Evolutionary conservation across 1,140 invertebrate species (phyloP).

Genomic region (Drosophila persimilis): DNA sequence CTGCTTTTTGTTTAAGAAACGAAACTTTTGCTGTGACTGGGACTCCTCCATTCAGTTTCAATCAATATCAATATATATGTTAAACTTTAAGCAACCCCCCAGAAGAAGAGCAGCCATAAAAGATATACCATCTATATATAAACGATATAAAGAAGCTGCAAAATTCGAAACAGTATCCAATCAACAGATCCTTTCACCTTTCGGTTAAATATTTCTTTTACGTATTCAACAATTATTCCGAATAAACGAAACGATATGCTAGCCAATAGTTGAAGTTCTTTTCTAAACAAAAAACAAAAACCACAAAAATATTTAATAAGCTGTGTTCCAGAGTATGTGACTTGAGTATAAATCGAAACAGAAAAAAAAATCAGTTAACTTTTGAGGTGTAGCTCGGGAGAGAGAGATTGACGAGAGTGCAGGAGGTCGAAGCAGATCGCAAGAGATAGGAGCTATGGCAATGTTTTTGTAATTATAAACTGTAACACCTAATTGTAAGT

Average conservation of each 20-base stretch:
- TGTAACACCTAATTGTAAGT: constrained; percentile 62
- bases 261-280: constrained; percentile 46
- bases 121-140: constrained; percentile 20
- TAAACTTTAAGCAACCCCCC: constrained; percentile 28
- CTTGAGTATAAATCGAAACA: constrained; percentile 39
- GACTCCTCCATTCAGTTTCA: constrained; percentile 34
- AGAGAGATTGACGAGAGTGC: constrained; percentile 8
- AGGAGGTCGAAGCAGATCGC: not conserved
- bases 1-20: constrained; percentile 53
- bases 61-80: constrained; percentile 17
- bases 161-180: constrained; percentile 5
- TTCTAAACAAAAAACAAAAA: constrained; percentile 26
- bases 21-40: constrained; percentile 37
- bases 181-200: constrained; percentile 12
- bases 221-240: constrained; percentile 38
- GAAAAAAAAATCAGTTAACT: constrained; percentile 29
- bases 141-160: constrained; percentile 20
- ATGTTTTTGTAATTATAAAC: constrained; percentile 72
- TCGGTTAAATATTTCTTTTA: constrained; percentile 19
- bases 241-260: constrained; percentile 37
- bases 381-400: constrained; percentile 1
- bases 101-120: constrained; percentile 37
- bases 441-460: constrained; percentile 32
- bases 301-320: constrained; percentile 34
- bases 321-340: constrained; percentile 63